Base-by-base conservation (phyloP, 2,113 vertebrate species). In the Notothenia coriiceps region DNA sequence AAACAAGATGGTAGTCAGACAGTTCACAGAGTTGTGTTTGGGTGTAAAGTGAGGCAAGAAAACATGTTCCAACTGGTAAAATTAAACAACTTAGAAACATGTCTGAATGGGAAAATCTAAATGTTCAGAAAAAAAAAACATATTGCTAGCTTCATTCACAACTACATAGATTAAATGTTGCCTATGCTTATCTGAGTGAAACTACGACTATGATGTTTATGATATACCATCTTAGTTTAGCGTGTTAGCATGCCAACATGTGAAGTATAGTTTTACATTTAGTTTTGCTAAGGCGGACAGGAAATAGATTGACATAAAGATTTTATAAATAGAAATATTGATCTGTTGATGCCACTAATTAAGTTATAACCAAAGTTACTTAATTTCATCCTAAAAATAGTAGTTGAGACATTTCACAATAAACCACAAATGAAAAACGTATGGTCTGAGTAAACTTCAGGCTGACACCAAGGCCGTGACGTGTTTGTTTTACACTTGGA, bases 1-100 rank as follows among this genome's bases (percentile, higher is more conserved):
- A 50, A 70, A 56, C 63, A 67, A 68, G 43, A 77, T 80, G 85
- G 59, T 40, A 54, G 77, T 59, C 55, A 61, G 73, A 83, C 25
- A 68, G 78, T 71, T 76, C 54, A 55, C 65, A 33, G 60, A 70
- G 60, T 59, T 72, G 70, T 65, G 57, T 54, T 70, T 59, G 55
- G 20, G 47, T 35, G 51, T 70, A 78, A 79, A 76, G 66, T 43
- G 49, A 76, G 25, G 82, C 72, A 68, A 33, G 66, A 77, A 29
- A 83, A 88, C 66, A 64, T 60, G 43, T 54, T 70, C 12, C 46
- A 68, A 49, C 46, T 56, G 50, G 67, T n/a, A 33, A 69, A 71
- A 60, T 68, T 14, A 62, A 77, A 60, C 35, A 40, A 6, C 35
- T 40, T 4, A 20, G 3, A 20, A 5, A 33, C 10, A 29, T 9